Evolutionary conservation across 2,113 vertebrate genomes (phyloP).

Genomic region (Oxyruncus cristatus): DNA sequence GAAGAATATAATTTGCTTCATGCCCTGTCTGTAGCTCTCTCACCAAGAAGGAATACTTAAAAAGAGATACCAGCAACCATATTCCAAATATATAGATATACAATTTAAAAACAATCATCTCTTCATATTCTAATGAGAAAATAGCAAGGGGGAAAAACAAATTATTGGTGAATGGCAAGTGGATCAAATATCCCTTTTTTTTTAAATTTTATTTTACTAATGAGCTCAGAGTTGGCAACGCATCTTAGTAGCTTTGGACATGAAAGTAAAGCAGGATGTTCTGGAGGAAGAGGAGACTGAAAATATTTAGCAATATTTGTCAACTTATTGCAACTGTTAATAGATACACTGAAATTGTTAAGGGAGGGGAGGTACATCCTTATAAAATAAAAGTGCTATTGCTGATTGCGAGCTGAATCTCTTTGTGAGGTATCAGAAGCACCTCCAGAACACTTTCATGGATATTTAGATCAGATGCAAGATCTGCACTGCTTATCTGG

Average conservation of each 20-base stretch:
- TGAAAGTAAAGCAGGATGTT: not conserved
- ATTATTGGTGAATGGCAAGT: not conserved
- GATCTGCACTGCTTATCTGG: not conserved
- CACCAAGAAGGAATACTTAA: not conserved
- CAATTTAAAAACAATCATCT: not conserved
- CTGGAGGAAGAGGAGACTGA: not conserved
- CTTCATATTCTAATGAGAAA: not conserved
- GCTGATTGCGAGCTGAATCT: not conserved
- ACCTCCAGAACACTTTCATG: not conserved
- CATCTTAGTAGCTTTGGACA: not conserved
- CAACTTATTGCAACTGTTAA: not conserved
- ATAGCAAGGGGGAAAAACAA: not conserved
- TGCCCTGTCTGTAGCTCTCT: not conserved
- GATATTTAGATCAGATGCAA: not conserved
- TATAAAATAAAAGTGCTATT: not conserved
- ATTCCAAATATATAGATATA: not conserved
- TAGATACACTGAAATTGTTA: not conserved
- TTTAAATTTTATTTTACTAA: not conserved
- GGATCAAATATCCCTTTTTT: not conserved
- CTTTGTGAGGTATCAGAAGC: not conserved
- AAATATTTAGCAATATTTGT: not conserved
- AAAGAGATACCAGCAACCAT: not conserved
- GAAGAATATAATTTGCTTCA: not conserved
- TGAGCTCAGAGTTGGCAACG: not conserved
- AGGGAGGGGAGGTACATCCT: not conserved